Conservation (phyloP, 2,888 invertebrate genomes). For the Enchytraeus crypticus region DNA sequence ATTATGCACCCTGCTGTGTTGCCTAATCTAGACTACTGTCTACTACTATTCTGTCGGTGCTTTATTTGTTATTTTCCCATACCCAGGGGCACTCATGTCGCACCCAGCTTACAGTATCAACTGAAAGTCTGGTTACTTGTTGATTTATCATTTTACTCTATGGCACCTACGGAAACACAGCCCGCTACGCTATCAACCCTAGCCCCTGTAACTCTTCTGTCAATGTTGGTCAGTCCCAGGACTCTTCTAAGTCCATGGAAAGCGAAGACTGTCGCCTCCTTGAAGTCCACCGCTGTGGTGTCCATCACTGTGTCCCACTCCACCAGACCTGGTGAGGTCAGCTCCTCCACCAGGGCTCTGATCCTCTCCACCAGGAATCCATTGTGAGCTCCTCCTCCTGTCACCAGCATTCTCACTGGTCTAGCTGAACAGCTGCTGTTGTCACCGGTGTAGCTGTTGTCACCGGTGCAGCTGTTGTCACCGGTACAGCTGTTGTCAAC, state of each 20-base stretch:
- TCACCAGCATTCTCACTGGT: conserved; percentile 37
- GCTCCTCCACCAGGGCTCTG: conserved; percentile 25
- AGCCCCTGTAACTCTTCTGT: conserved; percentile 35
- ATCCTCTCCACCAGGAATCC: conserved; percentile 31
- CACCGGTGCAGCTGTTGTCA: too few species aligned
- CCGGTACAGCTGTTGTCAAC: too few species aligned
- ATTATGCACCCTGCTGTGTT: too few species aligned
- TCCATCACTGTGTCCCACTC: too few species aligned
- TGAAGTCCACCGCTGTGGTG: conserved; percentile 39
- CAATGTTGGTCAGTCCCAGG: conserved; percentile 35
- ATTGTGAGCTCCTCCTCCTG: conserved; percentile 43
- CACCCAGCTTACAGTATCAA: too few species aligned
- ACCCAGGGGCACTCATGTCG: too few species aligned
- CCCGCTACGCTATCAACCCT: conserved; percentile 33
- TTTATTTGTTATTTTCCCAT: too few species aligned
- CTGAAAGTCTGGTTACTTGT: too few species aligned
- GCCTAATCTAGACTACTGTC: too few species aligned
- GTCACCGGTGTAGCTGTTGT: background rate
- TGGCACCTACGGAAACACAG: conserved; percentile 33
- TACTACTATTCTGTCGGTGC: too few species aligned
- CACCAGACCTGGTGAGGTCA: too few species aligned
- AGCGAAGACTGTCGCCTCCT: conserved; percentile 40
- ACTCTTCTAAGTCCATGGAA: conserved; percentile 39
- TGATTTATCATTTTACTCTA: too few species aligned
- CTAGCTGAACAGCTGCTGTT: background rate